Base-by-base conservation (phyloP, 2,888 invertebrate genomes). In the Horisme vitalbata region DNA sequence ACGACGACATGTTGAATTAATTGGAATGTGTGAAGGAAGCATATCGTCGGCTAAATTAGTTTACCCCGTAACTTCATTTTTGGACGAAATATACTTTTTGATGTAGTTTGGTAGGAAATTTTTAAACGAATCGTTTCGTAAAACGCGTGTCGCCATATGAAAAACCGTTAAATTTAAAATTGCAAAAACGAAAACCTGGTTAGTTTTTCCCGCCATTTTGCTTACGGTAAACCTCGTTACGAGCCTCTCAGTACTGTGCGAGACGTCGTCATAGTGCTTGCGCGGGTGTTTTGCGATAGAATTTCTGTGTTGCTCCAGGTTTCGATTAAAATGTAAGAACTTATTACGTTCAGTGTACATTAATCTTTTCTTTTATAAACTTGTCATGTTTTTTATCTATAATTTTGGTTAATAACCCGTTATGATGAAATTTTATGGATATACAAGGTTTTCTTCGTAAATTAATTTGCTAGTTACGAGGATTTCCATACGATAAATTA, bases 241-340 rank as follows among this genome's bases (percentile, higher is more conserved):
- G 18, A 5, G 18, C 18, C 18, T 18, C 18, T 18, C 18, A 18
- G 18, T 18, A 18, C 18, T 18, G 18, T 18, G 5, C 18, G 18
- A 18, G 18, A 18, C 5, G 18, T 18, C 18, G 18, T 5, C n/a
- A n/a, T 5, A 18, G 18, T 18, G 9, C 3, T 3, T 26, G 26
- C 11, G 18, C 82, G 72, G 83, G 48, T 66, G 67, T 18, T 3
- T 18, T 18, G 3, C 18, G 18, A 3, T 23, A 23, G 2, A 23
- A 23, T 7, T 23, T 23, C 4, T 5, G 23, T 8, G 23, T 23
- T n/a, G n/a, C n/a, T n/a, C n/a, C n/a, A n/a, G n/a, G n/a, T n/a
- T n/a, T 23, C 23, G 6, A 23, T 2, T 23, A 23, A 23, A 23
- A 23, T 4, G 23, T 23, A 23, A 23, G 23, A 23, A 23, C 8